Base-by-base conservation (phyloP, 2,797 vertebrate species). In the Melanotaenia pygmaea region DNA sequence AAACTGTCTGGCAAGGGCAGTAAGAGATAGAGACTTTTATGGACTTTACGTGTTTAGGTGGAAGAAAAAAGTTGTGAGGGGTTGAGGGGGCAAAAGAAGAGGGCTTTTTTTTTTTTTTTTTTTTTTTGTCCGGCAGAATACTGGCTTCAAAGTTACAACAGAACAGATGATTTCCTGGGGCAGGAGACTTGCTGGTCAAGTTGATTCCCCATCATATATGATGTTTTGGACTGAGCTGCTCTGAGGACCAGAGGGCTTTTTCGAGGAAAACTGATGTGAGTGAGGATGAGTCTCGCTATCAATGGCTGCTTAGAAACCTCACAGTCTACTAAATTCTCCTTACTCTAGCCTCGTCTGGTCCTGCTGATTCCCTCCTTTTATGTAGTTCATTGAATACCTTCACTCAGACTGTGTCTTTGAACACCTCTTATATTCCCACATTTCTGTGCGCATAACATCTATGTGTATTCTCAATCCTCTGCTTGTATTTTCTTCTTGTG, bases 151-250 rank as follows among this genome's bases (percentile, higher is more conserved):
- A 70, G 72, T 72, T 77, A 64, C 79, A 77, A 72, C 78, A 73
- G 67, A 83, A 79, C 75, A 87, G 86, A 87, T 88, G 88, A 89
- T 85, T 74, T 82, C 77, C 77, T 77, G 72, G 20, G 77, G 79
- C 65, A 51, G 35, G 28, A 73, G 62, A 28, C 79, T 73, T 77
- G 68, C 59, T 80, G 70, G 74, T 72, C 16, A 62, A 76, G 58
- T 80, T 84, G 77, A 90, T 80, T 58, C 70, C 54, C 64, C 61
- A 77, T 91, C 81, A 87, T 79, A 87, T 79, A 72, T 68, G 57
- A 30, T 67, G 73, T 68, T 80, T 86, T 76, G 75, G 87, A 81
- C 51, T 3, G 10, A 74, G 34, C 64, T 65, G 63, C 20, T 28
- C 40, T 12, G 59, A 76, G 38, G 60, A 66, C 85, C 59, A 3